These are phyloP conservation scores for Sebastes vulpes DNA, from an alignment of 2,797 vertebrate species.

Conservation along the genomic window DNA sequence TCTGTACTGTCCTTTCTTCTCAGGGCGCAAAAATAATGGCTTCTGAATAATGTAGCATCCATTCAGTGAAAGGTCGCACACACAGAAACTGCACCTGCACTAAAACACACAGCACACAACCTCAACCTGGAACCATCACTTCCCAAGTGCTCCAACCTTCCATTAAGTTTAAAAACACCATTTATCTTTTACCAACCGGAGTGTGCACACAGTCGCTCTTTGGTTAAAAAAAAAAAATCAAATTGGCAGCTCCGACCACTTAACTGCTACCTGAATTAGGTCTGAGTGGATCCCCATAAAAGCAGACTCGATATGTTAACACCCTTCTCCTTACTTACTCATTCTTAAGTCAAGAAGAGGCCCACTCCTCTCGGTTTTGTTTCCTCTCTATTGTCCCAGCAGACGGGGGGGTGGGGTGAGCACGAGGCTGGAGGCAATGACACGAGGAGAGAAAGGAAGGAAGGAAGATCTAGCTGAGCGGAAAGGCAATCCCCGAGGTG, in stretches of 20 bases:
- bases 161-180: conserved; percentile 64
- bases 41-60: conserved; percentile 79
- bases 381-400: conserved; percentile 41
- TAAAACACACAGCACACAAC: conserved; percentile 7
- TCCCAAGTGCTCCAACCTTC: conserved; percentile 54
- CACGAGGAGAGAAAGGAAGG: conserved; percentile 46
- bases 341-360: conserved; percentile 35
- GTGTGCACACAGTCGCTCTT: conserved; percentile 27
- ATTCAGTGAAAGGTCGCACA: conserved; percentile 38
- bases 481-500: conserved; percentile 34
- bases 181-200: conserved; percentile 48
- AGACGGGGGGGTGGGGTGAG: conserved; percentile 28
- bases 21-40: conserved; percentile 65
- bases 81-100: not conserved
- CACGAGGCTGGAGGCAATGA: conserved; percentile 32
- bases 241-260: conserved; percentile 49
- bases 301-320: conserved; percentile 44
- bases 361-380: conserved; percentile 46
- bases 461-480: conserved; percentile 47
- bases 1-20: conserved; percentile 21
- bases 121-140: conserved; percentile 30
- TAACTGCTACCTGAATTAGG: conserved; percentile 52
- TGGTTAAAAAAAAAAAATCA: conserved; percentile 32
- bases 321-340: conserved; percentile 41
- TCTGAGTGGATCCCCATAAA: conserved; percentile 32